Percentiles rank a stretch among this genome's conserved stretches.
Conservation (phyloP, 2,113 vertebrate species). For the Hyaena hyaena region DNA sequence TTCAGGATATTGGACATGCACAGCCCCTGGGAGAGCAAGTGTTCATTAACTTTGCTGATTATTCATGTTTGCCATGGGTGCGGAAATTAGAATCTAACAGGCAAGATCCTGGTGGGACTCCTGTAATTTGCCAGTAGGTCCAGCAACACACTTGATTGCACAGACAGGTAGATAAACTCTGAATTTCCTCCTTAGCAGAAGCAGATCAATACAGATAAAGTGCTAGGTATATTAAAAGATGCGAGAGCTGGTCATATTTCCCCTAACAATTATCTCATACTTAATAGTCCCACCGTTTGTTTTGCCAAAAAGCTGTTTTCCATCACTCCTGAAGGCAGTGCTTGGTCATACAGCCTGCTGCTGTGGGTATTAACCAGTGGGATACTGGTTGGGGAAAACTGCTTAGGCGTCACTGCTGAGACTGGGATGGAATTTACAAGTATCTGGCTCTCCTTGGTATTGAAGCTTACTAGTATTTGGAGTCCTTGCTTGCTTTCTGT, state of each 20-base stretch:
- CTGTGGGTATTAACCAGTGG: conserved; percentile 11
- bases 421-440: background rate
- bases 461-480: background rate
- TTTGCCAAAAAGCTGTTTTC: conserved; percentile 65
- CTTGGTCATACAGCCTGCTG: background rate
- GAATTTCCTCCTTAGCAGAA: conserved; percentile 82
- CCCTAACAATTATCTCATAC: conserved; percentile 76
- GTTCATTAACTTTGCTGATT: conserved; percentile 85
- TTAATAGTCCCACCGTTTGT: conserved; percentile 64
- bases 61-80: conserved; percentile 82
- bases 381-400: background rate
- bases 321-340: conserved; percentile 24
- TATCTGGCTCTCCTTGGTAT: background rate
- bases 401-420: background rate
- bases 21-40: conserved; percentile 81
- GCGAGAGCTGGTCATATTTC: conserved; percentile 72
- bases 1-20: conserved; percentile 76
- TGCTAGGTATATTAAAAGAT: conserved; percentile 79
- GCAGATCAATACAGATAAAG: conserved; percentile 79
- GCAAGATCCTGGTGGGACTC: conserved; percentile 79
- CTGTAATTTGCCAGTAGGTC: conserved; percentile 82
- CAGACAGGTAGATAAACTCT: conserved; percentile 81
- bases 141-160: conserved; percentile 80
- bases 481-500: conserved; percentile 15
- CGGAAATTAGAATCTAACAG: conserved; percentile 85